These are phyloP conservation scores for Aphis craccivora DNA, from an alignment of 1,140 invertebrate genomes.

Conservation along the genomic window DNA sequence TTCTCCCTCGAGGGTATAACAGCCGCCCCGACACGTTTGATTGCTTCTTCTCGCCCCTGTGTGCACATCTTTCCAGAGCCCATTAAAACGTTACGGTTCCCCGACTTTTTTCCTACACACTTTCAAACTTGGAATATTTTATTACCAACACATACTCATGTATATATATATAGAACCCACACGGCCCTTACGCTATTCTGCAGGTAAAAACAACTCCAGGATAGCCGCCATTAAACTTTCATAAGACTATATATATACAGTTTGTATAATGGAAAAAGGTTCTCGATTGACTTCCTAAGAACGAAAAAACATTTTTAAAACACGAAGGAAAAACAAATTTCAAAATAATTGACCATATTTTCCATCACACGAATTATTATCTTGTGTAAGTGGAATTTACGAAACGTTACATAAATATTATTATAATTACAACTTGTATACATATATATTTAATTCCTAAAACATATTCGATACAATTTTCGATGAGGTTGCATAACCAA, in stretches of 20 bases:
- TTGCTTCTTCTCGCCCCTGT: slow-evolving; percentile 56
- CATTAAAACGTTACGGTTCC: slow-evolving; percentile 56
- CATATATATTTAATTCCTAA: background rate
- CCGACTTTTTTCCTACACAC: slow-evolving; percentile 43
- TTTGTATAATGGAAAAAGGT: slow-evolving; percentile 29
- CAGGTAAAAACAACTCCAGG: slow-evolving; percentile 47
- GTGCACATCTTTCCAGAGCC: slow-evolving; percentile 43
- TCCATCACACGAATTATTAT: background rate
- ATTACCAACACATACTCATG: background rate
- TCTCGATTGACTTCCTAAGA: background rate
- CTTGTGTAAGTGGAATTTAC: background rate
- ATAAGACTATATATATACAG: slow-evolving; percentile 37
- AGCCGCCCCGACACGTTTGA: slow-evolving; percentile 53
- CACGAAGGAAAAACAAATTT: background rate
- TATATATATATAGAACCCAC: background rate
- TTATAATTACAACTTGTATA: no score
- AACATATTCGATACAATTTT: background rate
- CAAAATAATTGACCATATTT: slow-evolving; percentile 10
- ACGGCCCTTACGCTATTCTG: background rate
- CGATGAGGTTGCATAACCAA: background rate
- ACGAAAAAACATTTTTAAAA: background rate
- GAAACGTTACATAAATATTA: background rate
- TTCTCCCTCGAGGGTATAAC: slow-evolving; percentile 47
- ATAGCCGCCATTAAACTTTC: slow-evolving; percentile 44
- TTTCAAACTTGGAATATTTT: slow-evolving; percentile 43